A percentile compares a stretch with the other conserved stretches of the same genome.
These are phyloP conservation scores for Lumbricus terrestris DNA, from an alignment of 2,888 invertebrate genomes.

Conservation along the genomic window DNA sequence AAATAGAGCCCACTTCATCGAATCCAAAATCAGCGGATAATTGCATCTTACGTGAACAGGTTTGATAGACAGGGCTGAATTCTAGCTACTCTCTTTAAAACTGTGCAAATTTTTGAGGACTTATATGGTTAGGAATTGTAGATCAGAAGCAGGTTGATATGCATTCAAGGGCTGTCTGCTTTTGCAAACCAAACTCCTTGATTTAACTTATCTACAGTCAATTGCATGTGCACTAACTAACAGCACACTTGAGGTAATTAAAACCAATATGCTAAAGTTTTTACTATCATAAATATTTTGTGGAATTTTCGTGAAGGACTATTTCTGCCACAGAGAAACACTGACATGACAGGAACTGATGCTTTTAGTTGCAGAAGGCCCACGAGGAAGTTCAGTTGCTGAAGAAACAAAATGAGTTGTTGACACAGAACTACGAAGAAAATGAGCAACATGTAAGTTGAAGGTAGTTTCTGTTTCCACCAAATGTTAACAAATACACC, in stretches of 20 bases:
- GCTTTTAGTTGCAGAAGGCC: not conserved
- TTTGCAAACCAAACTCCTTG: not conserved
- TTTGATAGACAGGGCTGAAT: not conserved
- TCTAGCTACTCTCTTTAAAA: too few relatives aligned
- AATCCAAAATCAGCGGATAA: conserved; percentile 3
- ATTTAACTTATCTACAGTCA: not conserved
- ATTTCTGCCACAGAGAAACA: not conserved
- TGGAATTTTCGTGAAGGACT: not conserved
- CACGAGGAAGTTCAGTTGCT: not conserved
- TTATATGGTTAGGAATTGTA: too few relatives aligned
- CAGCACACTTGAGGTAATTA: not conserved
- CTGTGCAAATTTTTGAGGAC: too few relatives aligned
- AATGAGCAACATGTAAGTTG: not conserved
- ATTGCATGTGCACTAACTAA: too few relatives aligned
- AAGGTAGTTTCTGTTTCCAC: not conserved
- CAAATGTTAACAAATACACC: too few relatives aligned
- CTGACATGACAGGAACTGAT: not conserved
- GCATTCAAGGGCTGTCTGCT: too few relatives aligned
- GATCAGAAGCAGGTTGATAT: too few relatives aligned
- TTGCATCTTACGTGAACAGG: not conserved
- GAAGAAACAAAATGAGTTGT: not conserved
- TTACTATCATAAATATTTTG: not conserved
- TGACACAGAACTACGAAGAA: not conserved
- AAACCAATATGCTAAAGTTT: not conserved
- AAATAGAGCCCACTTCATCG: not conserved